phyloP scores from a whole-genome alignment of 1,140 invertebrate genomes.

The Leptinotarsa texana region DNA sequence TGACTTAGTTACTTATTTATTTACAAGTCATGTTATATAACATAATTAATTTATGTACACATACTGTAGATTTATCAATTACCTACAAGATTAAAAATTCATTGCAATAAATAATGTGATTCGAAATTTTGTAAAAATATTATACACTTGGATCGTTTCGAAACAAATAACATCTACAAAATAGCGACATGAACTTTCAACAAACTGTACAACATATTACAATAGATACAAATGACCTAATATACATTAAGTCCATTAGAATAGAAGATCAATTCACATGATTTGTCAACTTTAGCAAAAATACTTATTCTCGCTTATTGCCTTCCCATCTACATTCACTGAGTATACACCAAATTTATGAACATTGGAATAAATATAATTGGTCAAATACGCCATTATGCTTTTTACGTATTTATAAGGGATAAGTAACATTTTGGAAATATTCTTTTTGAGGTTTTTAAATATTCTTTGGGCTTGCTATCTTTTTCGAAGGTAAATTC shows the following conservation, averaged over 20 bases:
- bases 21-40: slow-evolving; percentile 40
- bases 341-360: no score
- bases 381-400: no score
- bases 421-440: no score
- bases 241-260: not conserved
- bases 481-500: no score
- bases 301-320: no score
- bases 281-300: no score
- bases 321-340: no score
- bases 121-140: slow-evolving; percentile 37
- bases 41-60: slow-evolving; percentile 24
- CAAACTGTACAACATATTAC: slow-evolving; percentile 40
- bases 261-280: not conserved
- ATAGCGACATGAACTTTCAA: slow-evolving; percentile 36
- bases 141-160: slow-evolving; percentile 32
- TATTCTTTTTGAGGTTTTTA: no score
- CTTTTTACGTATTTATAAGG: no score
- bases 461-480: no score
- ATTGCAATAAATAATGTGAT: slow-evolving; percentile 38
- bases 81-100: slow-evolving; percentile 33
- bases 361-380: no score
- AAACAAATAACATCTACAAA: slow-evolving; percentile 39
- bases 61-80: slow-evolving; percentile 34
- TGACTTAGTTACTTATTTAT: slow-evolving; percentile 24
- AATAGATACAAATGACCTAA: slow-evolving; percentile 29